Evolutionary conservation across 2,888 invertebrate species (phyloP).

Genomic region (Caenorhabditis doughertyi): DNA sequence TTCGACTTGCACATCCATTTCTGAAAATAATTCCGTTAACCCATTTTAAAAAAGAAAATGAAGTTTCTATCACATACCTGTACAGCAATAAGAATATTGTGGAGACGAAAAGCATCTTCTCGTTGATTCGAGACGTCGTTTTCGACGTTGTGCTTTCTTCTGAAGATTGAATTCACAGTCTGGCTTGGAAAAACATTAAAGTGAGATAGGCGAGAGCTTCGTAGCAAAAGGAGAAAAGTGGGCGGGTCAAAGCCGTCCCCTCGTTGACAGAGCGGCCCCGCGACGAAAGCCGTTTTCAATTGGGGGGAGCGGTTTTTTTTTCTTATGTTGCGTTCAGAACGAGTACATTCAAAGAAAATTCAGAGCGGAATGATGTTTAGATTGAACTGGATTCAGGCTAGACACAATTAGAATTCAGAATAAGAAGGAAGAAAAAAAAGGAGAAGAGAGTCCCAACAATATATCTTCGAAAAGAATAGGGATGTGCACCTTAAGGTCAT

Average conservation of each 20-base stretch:
- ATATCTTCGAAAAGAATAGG: not conserved
- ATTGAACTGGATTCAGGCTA: conserved; percentile 6
- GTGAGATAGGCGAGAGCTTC: conserved; percentile 60
- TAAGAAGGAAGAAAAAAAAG: not conserved
- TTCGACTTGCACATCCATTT: conserved; percentile 58
- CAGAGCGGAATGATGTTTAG: not conserved
- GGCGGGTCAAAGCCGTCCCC: conserved; percentile 45
- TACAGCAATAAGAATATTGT: conserved; percentile 60
- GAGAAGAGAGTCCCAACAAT: not conserved
- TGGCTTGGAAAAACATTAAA: conserved; percentile 50
- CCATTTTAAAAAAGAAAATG: not conserved
- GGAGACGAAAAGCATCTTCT: conserved; percentile 44
- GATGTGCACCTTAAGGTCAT: conserved; percentile 16
- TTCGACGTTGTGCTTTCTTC: conserved; percentile 23
- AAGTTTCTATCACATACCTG: conserved; percentile 20
- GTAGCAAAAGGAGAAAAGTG: conserved; percentile 44
- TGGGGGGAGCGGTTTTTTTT: conserved; percentile 18
- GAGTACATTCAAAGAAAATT: conserved; percentile 26
- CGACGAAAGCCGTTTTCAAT: conserved; percentile 32
- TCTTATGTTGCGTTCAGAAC: conserved; percentile 43
- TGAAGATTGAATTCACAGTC: conserved; percentile 63
- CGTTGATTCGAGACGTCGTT: conserved; percentile 20
- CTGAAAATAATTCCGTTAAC: conserved; percentile 4
- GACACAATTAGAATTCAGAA: not conserved
- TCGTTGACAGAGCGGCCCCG: conserved; percentile 32